Evolutionary conservation across 1,140 invertebrate genomes (phyloP).

Genomic region (Bombyx mori): ASM3026992v2 NC_085118.1:2694501-2695000

Average conservation of each 20-base stretch:
- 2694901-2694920: too few species aligned
- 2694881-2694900: too few species aligned
- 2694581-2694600: background rate
- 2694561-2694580: background rate
- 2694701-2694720: background rate
- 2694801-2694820: background rate
- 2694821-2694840: too few species aligned
- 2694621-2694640: constrained; percentile 3
- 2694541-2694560: too few species aligned
- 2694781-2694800: constrained; percentile 3
- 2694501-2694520: too few species aligned
- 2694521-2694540: too few species aligned
- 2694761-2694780: constrained; percentile 2
- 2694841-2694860: too few species aligned
- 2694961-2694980: too few species aligned
- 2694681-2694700: background rate
- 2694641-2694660: background rate
- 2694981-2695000: too few species aligned
- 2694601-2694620: background rate
- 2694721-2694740: constrained; percentile 4
- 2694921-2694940: too few species aligned
- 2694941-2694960: too few species aligned
- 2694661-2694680: background rate
- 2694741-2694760: constrained; percentile 2
- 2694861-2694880: too few species aligned